phyloP scores from a whole-genome alignment of 2,113 vertebrate genomes.

The Pipa parva region DNA sequence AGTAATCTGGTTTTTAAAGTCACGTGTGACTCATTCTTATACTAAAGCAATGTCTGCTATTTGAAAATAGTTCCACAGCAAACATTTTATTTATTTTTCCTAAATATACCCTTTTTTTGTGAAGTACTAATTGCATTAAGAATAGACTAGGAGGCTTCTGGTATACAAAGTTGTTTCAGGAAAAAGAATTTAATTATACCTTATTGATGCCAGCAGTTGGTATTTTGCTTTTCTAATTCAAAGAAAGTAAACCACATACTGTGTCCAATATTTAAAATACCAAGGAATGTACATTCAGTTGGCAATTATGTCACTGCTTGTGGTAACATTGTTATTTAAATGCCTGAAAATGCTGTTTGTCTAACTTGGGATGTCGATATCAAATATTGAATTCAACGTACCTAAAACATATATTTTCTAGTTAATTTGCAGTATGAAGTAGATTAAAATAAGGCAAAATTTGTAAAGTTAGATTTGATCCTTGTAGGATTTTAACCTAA shows the following conservation, averaged over 20 bases:
- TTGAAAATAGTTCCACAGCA: neutral
- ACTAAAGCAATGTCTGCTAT: neutral
- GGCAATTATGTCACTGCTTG: constrained; percentile 35
- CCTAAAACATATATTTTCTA: no score
- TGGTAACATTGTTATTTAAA: constrained; percentile 37
- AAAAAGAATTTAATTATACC: constrained; percentile 43
- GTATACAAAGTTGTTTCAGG: constrained; percentile 33
- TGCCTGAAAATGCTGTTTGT: constrained; percentile 22
- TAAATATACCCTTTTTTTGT: constrained; percentile 26
- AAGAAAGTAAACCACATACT: constrained; percentile 37
- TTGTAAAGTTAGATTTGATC: no score
- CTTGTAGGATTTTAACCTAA: no score
- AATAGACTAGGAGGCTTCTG: constrained; percentile 36
- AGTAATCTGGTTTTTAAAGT: no score
- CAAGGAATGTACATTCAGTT: constrained; percentile 24
- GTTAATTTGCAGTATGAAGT: no score
- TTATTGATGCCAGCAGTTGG: constrained; percentile 43
- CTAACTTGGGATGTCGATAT: constrained; percentile 27
- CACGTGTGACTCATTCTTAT: no score
- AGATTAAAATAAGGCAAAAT: no score
- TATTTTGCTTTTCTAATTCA: constrained; percentile 42
- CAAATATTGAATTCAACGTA: no score
- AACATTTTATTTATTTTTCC: constrained; percentile 14
- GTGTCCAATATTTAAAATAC: constrained; percentile 34
- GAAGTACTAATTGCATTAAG: constrained; percentile 35